A percentile compares a stretch with the other conserved stretches of the same genome.
Evolutionary conservation across 2,888 invertebrate species (phyloP).

Genomic region (Unio pictorum): DNA sequence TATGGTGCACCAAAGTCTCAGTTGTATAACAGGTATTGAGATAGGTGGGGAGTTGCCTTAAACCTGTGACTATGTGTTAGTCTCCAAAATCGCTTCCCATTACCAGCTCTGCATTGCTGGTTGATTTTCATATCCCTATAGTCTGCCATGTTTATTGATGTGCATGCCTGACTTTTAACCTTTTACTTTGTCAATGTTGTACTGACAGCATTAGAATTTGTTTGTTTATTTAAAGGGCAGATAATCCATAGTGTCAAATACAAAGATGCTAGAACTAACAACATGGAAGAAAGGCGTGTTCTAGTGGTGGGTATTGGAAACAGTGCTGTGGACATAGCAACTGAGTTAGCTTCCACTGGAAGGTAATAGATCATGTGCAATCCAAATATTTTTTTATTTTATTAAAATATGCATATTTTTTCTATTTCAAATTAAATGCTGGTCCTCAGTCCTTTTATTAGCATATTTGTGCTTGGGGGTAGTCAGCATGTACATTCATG

Average conservation of each 20-base stretch:
- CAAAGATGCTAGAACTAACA: conserved; percentile 61
- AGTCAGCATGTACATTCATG: no score
- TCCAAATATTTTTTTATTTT: background rate
- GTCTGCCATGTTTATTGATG: no score
- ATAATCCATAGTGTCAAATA: conserved; percentile 64
- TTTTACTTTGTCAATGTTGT: background rate
- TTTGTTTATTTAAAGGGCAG: conserved; percentile 51
- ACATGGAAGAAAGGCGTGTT: conserved; percentile 57
- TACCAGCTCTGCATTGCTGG: background rate
- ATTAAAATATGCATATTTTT: no score
- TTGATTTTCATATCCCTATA: background rate
- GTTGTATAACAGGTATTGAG: no score
- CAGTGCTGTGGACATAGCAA: conserved; percentile 67
- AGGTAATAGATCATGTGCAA: conserved; percentile 36
- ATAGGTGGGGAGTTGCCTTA: no score
- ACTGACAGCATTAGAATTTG: background rate
- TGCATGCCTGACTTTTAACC: no score
- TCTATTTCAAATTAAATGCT: no score
- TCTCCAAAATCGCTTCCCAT: no score
- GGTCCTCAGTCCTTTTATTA: no score
- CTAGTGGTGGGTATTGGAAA: conserved; percentile 68
- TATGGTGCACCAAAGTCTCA: no score
- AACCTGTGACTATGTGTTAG: no score
- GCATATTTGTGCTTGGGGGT: no score
- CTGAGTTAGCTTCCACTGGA: conserved; percentile 60